Conservation (phyloP, 2,113 vertebrate species). For the Stomatorhinus ivindoensis region DNA sequence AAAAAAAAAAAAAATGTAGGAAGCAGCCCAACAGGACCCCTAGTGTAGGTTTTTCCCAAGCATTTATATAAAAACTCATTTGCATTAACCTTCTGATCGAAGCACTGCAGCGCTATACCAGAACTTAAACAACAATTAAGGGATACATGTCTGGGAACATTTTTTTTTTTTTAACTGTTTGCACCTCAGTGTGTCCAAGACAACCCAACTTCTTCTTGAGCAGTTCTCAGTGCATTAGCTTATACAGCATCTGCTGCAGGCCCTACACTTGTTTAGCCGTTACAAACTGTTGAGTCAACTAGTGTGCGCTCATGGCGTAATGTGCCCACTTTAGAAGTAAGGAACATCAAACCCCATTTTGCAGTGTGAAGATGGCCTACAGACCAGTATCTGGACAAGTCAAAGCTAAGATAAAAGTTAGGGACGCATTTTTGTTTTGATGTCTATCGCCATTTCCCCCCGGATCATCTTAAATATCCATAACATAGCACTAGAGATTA, state of each 20-base stretch:
- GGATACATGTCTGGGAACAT: background rate
- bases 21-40: background rate
- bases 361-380: background rate
- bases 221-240: background rate
- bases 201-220: background rate
- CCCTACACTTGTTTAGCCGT: background rate
- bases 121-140: background rate
- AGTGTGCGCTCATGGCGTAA: background rate
- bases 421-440: background rate
- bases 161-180: background rate
- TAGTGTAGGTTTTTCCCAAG: background rate
- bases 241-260: background rate
- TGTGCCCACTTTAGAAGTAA: background rate
- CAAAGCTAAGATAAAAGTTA: background rate
- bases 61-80: background rate
- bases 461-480: background rate
- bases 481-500: background rate
- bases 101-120: background rate
- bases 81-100: background rate
- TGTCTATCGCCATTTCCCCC: background rate
- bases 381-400: background rate
- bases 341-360: background rate
- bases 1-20: no score
- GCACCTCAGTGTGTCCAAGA: background rate
- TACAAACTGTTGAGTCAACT: background rate